Conservation (phyloP, 2,888 invertebrate genomes). For the Acrobasis consociella region DNA sequence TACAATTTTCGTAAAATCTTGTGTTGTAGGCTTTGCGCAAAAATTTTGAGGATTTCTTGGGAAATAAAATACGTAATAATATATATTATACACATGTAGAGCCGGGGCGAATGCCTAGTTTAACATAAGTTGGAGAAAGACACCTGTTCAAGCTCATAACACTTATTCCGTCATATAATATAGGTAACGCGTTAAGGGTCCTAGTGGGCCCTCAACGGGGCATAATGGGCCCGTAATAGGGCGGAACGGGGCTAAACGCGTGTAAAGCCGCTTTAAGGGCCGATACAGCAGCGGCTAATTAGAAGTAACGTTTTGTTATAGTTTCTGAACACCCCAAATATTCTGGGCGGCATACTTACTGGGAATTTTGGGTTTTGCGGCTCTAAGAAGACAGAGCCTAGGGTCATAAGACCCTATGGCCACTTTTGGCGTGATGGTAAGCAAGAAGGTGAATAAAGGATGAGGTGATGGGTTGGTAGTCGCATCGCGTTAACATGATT, state of each 20-base stretch:
- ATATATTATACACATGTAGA: background rate
- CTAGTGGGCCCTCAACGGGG: slow-evolving; percentile 21
- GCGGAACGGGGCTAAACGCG: slow-evolving; percentile 24
- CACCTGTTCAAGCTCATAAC: background rate
- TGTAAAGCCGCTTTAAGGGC: slow-evolving; percentile 24
- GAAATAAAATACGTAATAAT: too few relatives aligned
- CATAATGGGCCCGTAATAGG: slow-evolving; percentile 25
- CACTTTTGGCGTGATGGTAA: too few relatives aligned
- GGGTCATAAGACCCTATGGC: too few relatives aligned
- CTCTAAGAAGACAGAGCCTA: too few relatives aligned
- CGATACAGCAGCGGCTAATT: slow-evolving; percentile 18
- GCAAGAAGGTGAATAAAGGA: too few relatives aligned
- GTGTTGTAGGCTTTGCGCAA: too few relatives aligned
- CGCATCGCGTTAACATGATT: too few relatives aligned
- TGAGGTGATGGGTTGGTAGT: too few relatives aligned
- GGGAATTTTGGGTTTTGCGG: too few relatives aligned
- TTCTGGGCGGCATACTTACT: too few relatives aligned
- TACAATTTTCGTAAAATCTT: too few relatives aligned
- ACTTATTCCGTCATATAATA: slow-evolving; percentile 6
- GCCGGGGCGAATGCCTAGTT: background rate
- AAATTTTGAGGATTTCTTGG: too few relatives aligned
- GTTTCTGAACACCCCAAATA: background rate
- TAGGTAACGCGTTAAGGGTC: slow-evolving; percentile 16
- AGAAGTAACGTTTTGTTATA: slow-evolving; percentile 16
- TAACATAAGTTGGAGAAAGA: background rate